A percentile compares a stretch with the other conserved stretches of the same genome.
Conservation (phyloP, 2,113 vertebrate species). For the Mola mola region DNA sequence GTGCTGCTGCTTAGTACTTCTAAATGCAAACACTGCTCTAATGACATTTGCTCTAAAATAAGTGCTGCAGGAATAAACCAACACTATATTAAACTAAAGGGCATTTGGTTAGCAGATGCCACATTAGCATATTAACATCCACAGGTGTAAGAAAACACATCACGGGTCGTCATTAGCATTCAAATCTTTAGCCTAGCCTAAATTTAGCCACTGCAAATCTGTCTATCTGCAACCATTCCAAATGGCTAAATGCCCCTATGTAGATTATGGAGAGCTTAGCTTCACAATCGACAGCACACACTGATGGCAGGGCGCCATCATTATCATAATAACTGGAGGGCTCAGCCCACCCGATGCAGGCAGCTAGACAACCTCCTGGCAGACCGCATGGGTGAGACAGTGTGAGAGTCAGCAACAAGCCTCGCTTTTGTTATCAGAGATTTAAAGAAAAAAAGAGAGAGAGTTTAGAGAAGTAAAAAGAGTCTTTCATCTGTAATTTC, state of each 20-base stretch:
- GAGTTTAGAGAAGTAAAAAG: too few species aligned
- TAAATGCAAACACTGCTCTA: neutral
- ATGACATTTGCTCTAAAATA: slow-evolving; percentile 10
- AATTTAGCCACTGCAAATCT: slow-evolving; percentile 52
- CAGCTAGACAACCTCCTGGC: slow-evolving; percentile 27
- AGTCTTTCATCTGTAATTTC: too few species aligned
- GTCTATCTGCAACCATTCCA: slow-evolving; percentile 41
- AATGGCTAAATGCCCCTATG: slow-evolving; percentile 39
- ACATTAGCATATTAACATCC: slow-evolving; percentile 45
- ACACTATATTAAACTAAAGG: slow-evolving; percentile 18
- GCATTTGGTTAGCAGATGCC: slow-evolving; percentile 37
- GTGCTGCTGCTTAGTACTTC: neutral
- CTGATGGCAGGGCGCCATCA: slow-evolving; percentile 25
- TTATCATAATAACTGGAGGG: slow-evolving; percentile 45
- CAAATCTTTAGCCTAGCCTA: slow-evolving; percentile 34
- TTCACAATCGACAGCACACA: slow-evolving; percentile 41
- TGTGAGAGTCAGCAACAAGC: neutral
- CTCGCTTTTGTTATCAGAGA: neutral
- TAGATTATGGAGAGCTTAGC: slow-evolving; percentile 38
- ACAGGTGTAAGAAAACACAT: slow-evolving; percentile 28
- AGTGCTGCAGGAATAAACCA: slow-evolving; percentile 11
- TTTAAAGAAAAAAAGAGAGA: too few species aligned
- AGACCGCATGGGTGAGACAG: neutral
- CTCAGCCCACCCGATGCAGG: slow-evolving; percentile 1
- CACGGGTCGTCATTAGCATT: slow-evolving; percentile 47